These are phyloP conservation scores for Buphagus erythrorhynchus DNA, from an alignment of 2,797 vertebrate genomes.

Conservation along the genomic window DNA sequence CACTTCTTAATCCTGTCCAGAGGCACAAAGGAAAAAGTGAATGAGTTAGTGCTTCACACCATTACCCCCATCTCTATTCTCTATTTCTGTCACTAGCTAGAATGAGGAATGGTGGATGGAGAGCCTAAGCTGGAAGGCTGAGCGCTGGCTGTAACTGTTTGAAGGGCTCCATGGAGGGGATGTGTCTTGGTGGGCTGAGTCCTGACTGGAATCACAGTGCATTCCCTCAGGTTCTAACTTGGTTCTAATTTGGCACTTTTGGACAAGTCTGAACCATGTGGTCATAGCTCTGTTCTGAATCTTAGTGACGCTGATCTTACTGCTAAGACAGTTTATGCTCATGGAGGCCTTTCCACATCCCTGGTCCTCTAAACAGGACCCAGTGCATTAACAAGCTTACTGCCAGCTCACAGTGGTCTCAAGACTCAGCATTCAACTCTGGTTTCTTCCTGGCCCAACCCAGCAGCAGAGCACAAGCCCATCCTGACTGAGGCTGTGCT, in stretches of 20 bases:
- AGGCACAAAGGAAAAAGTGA: background rate
- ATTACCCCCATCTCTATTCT: background rate
- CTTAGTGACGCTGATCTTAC: background rate
- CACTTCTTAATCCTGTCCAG: conserved; percentile 86
- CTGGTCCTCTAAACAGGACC: background rate
- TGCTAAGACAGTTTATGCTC: background rate
- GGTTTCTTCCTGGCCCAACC: background rate
- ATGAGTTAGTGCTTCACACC: background rate
- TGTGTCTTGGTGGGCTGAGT: background rate
- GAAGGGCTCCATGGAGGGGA: background rate
- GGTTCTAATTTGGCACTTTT: background rate
- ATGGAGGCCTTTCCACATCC: background rate
- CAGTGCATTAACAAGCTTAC: background rate
- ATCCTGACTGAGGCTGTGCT: background rate
- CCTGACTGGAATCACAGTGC: background rate
- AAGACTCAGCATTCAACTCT: background rate
- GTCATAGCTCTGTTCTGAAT: background rate
- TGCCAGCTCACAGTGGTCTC: background rate
- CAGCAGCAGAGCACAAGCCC: background rate
- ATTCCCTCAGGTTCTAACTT: background rate
- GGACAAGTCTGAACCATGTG: background rate
- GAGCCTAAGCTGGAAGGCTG: background rate
- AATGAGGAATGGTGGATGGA: accelerated
- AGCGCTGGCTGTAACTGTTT: background rate
- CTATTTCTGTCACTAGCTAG: background rate